Evolutionary conservation across 2,113 vertebrate species (phyloP), one percentile per base, ranked within the genome.

Genomic region (Sterrhoptilus dennistouni): DNA sequence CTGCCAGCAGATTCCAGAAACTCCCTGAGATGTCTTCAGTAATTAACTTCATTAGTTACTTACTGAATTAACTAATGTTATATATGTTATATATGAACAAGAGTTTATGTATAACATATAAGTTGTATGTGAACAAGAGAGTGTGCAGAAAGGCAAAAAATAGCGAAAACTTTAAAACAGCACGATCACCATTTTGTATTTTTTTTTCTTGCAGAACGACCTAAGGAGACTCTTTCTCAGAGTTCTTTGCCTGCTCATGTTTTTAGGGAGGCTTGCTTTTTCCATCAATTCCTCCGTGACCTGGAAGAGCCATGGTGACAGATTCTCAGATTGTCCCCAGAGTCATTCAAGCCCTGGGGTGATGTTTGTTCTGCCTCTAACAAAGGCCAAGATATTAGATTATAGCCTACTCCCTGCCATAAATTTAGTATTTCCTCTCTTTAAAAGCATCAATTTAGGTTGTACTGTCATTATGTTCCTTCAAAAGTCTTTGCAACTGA

Each of bases 361-460:
- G 29, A 18, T 76, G 42, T 75, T 94, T 85, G 45, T 85, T 93
- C 50, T 96, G 11, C 44, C 22, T 76, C 36, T 72, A 61, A 59
- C 12, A 57, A 76, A 83, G 42, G 53, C 70, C 23, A 65, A 89
- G n/a, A 53, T 91, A 50, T 0, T 91, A 56, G 65, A 61, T 87
- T 93, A 61, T 82, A 85, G 16, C n/a, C 24, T 45, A 83, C 50
- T 83, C 59, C 19, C 29, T 82, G 65, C 25, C 53, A 59, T 89
- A 89, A 91, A 87, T 78, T 52, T 22, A 49, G 35, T 21, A 33
- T 69, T 95, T 89, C 66, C 70, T 93, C 78, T 91, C 78, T 91
- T 88, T 91, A 76, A 91, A 94, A 42, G 42, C 27, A 36, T 77
- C 54, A 47, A 4, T 80, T 95, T 93, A 57, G 49, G 19, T 68